Percentiles rank a stretch among this genome's conserved stretches.
Evolutionary conservation across 2,888 invertebrate species (phyloP).

Genomic region (Allygus modestus): DNA sequence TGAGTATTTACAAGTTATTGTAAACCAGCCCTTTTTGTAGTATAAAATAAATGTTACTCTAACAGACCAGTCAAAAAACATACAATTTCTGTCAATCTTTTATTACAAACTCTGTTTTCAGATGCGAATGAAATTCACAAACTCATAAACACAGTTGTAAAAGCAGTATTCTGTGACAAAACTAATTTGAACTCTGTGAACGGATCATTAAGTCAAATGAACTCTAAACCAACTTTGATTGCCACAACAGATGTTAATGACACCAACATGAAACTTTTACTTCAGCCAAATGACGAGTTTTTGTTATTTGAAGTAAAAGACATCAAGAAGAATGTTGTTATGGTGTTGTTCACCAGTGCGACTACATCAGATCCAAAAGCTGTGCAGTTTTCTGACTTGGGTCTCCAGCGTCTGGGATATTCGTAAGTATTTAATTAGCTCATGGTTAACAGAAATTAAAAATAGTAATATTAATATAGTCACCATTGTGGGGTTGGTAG

Average conservation of each 20-base stretch:
- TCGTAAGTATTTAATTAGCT: conserved; percentile 36
- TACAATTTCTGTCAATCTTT: too few species aligned
- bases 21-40: too few species aligned
- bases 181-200: not conserved
- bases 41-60: too few species aligned
- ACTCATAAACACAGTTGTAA: not conserved
- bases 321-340: conserved; percentile 1
- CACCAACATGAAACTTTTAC: not conserved
- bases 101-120: conserved; percentile 20
- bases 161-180: conserved; percentile 22
- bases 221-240: not conserved
- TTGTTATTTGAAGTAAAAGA: conserved; percentile 14
- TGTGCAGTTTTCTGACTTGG: conserved; percentile 4
- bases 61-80: too few species aligned
- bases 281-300: not conserved
- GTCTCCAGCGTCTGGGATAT: conserved; percentile 40
- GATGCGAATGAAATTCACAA: conserved; percentile 28
- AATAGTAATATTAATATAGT: too few species aligned
- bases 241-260: not conserved
- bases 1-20: too few species aligned
- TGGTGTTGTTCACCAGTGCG: conserved; percentile 47
- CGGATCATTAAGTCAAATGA: not conserved
- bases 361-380: conserved; percentile 35
- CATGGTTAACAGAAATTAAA: too few species aligned
- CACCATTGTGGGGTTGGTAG: too few species aligned